phyloP scores from a whole-genome alignment of 1,140 invertebrate genomes.

The Aphis gossypii region DNA sequence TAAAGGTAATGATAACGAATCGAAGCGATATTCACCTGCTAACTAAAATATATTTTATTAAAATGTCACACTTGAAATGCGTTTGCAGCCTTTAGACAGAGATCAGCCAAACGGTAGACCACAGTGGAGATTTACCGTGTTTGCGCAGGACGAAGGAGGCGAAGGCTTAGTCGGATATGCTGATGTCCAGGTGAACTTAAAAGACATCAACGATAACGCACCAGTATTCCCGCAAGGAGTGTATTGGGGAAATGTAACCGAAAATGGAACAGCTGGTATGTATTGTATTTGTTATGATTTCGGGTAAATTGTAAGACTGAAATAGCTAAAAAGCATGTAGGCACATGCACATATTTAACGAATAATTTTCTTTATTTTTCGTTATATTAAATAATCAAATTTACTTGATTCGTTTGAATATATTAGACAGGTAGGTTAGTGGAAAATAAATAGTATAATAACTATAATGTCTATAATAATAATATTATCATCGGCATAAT shows the following conservation, averaged over 20 bases:
- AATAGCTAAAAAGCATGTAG: background rate
- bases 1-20: constrained; percentile 74
- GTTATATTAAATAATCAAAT: background rate
- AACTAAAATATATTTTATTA: constrained; percentile 5
- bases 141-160: constrained; percentile 95
- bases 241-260: constrained; percentile 93
- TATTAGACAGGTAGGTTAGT: no score
- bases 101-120: constrained; percentile 96
- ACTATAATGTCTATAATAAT: no score
- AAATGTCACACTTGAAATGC: background rate
- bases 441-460: no score
- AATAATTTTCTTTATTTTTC: no score
- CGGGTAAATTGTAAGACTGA: background rate
- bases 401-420: background rate
- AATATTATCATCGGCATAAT: no score
- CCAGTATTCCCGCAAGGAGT: constrained; percentile 94
- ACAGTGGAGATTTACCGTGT: constrained; percentile 95
- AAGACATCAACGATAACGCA: constrained; percentile 98
- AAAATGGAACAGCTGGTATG: constrained; percentile 88
- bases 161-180: constrained; percentile 96
- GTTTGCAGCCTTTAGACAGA: constrained; percentile 85
- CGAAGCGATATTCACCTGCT: background rate
- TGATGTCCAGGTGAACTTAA: constrained; percentile 96
- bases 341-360: background rate
- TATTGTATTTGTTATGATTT: constrained; percentile 51